Percentiles rank a stretch among this genome's conserved stretches.
Evolutionary conservation across 2,797 vertebrate genomes (phyloP).

Genomic region (Rhincodon typus): DNA sequence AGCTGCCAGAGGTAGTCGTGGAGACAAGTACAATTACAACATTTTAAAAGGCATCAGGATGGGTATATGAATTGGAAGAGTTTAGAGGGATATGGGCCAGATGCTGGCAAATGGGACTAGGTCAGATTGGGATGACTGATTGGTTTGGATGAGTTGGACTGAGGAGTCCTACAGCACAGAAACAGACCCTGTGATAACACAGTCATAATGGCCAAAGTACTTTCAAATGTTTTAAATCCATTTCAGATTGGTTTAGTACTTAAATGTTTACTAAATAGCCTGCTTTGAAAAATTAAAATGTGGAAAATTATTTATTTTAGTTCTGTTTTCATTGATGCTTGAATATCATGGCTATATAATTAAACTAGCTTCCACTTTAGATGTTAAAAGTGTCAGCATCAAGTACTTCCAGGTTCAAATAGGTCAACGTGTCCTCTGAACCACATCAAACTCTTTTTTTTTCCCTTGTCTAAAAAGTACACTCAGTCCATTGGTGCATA

Average conservation of each 20-base stretch:
- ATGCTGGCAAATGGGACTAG: no score
- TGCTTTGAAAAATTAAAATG: not conserved
- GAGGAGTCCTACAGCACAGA: no score
- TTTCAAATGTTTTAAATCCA: not conserved
- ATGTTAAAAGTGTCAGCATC: not conserved
- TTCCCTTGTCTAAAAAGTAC: not conserved
- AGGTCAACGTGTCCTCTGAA: not conserved
- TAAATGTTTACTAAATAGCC: not conserved
- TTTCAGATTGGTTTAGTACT: not conserved
- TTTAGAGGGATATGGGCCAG: no score
- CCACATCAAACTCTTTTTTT: not conserved
- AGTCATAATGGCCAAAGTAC: not conserved
- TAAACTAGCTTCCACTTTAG: not conserved
- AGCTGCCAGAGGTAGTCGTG: no score
- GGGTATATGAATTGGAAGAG: no score
- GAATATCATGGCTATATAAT: not conserved
- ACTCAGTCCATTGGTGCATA: not conserved
- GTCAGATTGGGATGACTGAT: no score
- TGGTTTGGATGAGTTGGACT: no score
- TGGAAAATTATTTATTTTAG: not conserved
- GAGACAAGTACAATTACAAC: no score
- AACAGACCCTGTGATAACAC: not conserved
- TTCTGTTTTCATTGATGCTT: not conserved
- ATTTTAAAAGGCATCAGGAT: no score
- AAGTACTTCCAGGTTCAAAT: not conserved